Percentiles rank a stretch among this genome's conserved stretches.
Conservation (phyloP, 2,113 vertebrate species). For the Chloebia gouldiae region DNA sequence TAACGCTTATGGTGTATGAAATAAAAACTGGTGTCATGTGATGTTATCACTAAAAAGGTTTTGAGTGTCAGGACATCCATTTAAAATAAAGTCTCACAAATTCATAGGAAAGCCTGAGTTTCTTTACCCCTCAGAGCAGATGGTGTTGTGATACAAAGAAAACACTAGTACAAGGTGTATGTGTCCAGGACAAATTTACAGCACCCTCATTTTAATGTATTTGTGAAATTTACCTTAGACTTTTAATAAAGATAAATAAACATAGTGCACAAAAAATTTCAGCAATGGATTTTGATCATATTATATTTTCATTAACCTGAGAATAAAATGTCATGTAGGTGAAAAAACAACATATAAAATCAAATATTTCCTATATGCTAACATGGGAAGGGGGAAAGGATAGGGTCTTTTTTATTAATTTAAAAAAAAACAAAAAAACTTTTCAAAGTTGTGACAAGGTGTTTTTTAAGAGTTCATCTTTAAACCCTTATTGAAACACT, state of each 20-base stretch:
- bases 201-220: background rate
- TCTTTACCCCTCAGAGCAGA: background rate
- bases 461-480: background rate
- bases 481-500: background rate
- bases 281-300: background rate
- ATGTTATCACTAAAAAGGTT: background rate
- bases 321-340: background rate
- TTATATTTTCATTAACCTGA: background rate
- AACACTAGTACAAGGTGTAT: background rate
- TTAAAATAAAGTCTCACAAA: background rate
- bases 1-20: background rate
- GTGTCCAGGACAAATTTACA: background rate
- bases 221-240: background rate
- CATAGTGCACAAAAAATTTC: background rate
- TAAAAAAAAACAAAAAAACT: too few species aligned
- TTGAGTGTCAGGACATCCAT: background rate
- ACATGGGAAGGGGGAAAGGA: fast-evolving
- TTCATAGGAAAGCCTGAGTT: background rate
- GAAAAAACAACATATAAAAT: background rate
- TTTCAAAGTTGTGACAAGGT: background rate
- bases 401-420: background rate
- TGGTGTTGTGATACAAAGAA: background rate
- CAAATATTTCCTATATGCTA: background rate
- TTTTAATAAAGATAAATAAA: background rate
- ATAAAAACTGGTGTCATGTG: background rate